These are phyloP conservation scores for Thereva nobilitata DNA, from an alignment of 2,888 invertebrate species.

Conservation along the genomic window DNA sequence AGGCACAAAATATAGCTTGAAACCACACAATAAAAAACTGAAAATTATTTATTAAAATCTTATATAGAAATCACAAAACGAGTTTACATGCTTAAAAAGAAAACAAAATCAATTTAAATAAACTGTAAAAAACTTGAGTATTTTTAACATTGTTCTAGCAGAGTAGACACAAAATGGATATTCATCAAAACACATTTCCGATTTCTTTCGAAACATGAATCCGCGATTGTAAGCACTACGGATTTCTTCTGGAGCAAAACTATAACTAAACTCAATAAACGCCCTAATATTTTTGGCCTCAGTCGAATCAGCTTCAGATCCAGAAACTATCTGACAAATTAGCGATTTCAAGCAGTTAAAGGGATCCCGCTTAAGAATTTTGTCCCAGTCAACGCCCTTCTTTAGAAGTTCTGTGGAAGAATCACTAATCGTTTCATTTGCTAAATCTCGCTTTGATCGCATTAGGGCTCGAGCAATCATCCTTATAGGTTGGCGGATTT, in stretches of 20 bases:
- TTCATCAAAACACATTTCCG: constrained; percentile 51
- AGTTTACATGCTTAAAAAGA: neutral
- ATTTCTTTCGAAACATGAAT: constrained; percentile 47
- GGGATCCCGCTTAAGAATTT: constrained; percentile 53
- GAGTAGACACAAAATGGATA: constrained; percentile 57
- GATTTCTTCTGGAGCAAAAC: constrained; percentile 51
- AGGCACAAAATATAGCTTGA: no score
- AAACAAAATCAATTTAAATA: neutral
- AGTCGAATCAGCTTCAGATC: constrained; percentile 49
- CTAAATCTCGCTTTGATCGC: neutral
- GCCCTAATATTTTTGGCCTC: constrained; percentile 52
- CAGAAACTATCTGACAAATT: constrained; percentile 56
- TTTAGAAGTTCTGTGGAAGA: neutral
- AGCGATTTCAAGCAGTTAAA: constrained; percentile 55
- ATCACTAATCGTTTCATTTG: neutral
- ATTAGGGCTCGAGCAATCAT: constrained; percentile 27
- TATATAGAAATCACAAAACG: no score
- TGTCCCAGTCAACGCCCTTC: constrained; percentile 52
- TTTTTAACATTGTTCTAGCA: constrained; percentile 54
- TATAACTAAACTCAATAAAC: constrained; percentile 50
- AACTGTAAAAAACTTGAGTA: constrained; percentile 52
- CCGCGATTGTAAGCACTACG: constrained; percentile 54
- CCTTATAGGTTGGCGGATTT: constrained; percentile 49
- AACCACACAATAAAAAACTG: no score
- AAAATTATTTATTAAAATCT: no score